Conservation (phyloP, 2,888 invertebrate species). For the Drosophila falleni region DNA sequence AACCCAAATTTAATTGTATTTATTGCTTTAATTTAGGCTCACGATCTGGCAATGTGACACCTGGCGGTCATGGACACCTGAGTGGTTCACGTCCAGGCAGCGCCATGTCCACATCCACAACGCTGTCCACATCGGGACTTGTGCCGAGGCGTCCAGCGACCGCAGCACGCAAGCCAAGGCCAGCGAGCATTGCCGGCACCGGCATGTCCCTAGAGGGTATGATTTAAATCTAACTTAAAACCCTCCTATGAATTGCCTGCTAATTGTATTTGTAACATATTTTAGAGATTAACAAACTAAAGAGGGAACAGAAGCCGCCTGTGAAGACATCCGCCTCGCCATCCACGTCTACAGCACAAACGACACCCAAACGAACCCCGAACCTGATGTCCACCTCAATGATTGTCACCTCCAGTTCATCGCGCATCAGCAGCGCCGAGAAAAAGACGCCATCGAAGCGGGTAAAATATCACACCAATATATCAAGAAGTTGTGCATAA, state of each 20-base stretch:
- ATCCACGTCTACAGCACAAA: constrained; percentile 82
- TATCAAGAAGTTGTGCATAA: too few species aligned
- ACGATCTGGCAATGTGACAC: constrained; percentile 91
- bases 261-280: not conserved
- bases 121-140: constrained; percentile 87
- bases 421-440: constrained; percentile 82
- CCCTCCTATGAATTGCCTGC: not conserved
- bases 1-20: constrained; percentile 23
- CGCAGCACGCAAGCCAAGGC: constrained; percentile 90
- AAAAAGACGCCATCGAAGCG: constrained; percentile 83
- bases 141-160: constrained; percentile 88
- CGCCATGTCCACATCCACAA: constrained; percentile 92
- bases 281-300: constrained; percentile 83
- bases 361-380: constrained; percentile 85
- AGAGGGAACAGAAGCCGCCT: constrained; percentile 86
- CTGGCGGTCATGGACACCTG: constrained; percentile 87
- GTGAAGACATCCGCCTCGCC: constrained; percentile 82
- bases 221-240: not conserved
- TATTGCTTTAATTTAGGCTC: constrained; percentile 86
- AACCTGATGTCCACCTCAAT: constrained; percentile 84
- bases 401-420: constrained; percentile 82
- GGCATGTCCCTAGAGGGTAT: constrained; percentile 88
- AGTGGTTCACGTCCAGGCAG: constrained; percentile 93
- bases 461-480: constrained; percentile 53
- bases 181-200: constrained; percentile 93